Evolutionary conservation across 1,140 invertebrate genomes (phyloP), one percentile per base, ranked within the genome.

Genomic region (Drosophila tani): DNA sequence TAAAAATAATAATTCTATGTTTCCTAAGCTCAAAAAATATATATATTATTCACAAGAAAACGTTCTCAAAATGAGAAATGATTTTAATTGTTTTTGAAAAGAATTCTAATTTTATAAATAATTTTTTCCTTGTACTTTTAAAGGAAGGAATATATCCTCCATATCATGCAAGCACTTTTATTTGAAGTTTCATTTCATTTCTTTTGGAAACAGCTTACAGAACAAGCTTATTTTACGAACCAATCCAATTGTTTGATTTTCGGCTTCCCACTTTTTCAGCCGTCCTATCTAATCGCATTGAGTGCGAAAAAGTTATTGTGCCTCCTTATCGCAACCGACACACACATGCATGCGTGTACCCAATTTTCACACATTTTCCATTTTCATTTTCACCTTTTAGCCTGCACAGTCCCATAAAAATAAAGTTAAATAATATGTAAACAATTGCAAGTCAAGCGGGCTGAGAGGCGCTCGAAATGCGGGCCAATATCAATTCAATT

Each of bases 341-440:
- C 57, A 64, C 57, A 46, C 32, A 38, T 14, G 21, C 21, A 46
- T 6, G 14, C 32, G 27, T 38, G 32, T 65, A 35, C 57, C 51
- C 46, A 68, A 43, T 68, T 74, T 82, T 77, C 55, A 80, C 64
- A 51, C 53, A 66, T 64, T 64, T 81, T 35, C 24, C 58, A 69
- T 64, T 84, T 75, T 58, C 56, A 79, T 66, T 81, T 53, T 43
- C 68, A 62, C 63, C 50, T 68, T 66, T 69, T n/a, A 29, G 41
- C 32, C 50, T 29, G 35, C 45, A 24, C 8, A 35, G 32, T 3
- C 32, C 49, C 51, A 81, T 84, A 90, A 88, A 86, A 87, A 74
- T 80, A 86, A 87, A 86, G 63, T 71, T 84, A 90, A 88, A 90
- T 70, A 79, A 79, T 85, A 79, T 90, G 75, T 85, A 84, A 81